A percentile compares a stretch with the other conserved stretches of the same genome.
phyloP scores from a whole-genome alignment of 2,888 invertebrate species.

The Ephialtes manifestator region DNA sequence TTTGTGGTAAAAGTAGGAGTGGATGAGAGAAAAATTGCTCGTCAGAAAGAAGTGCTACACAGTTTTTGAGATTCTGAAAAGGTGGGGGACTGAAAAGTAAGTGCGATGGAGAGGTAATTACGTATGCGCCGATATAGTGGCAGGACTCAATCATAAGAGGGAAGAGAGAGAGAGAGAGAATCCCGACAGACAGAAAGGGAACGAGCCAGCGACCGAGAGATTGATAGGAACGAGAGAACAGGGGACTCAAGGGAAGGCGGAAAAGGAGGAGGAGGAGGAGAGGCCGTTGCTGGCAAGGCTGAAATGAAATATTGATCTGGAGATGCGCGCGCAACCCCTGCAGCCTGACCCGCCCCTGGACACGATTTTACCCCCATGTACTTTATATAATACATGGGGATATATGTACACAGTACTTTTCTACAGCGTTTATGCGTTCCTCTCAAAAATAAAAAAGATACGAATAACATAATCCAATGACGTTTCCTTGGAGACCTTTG shows the following conservation, averaged over 20 bases:
- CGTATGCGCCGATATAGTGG: constrained; percentile 40
- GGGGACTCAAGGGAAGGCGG: constrained; percentile 64
- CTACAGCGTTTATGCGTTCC: constrained; percentile 24
- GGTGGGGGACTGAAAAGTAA: not conserved
- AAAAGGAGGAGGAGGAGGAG: constrained; percentile 67
- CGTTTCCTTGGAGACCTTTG: not conserved
- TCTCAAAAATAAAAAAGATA: constrained; percentile 2
- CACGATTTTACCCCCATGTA: constrained; percentile 77
- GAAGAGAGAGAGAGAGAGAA: constrained; percentile 34
- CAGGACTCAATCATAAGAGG: constrained; percentile 15
- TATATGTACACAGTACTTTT: constrained; percentile 26
- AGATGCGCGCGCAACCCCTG: constrained; percentile 85
- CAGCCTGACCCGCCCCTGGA: constrained; percentile 79
- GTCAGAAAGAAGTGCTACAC: not conserved
- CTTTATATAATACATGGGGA: constrained; percentile 14
- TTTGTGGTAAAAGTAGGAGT: not conserved
- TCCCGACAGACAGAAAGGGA: constrained; percentile 16
- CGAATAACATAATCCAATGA: constrained; percentile 51
- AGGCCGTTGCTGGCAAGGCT: constrained; percentile 78
- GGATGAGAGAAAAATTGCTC: not conserved
- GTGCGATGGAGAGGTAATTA: constrained; percentile 3
- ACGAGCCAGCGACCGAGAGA: constrained; percentile 38
- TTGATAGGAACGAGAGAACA: constrained; percentile 56
- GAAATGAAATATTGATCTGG: constrained; percentile 86
- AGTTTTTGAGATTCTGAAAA: constrained; percentile 1